Conservation (phyloP, 1,140 invertebrate species). For the Heterodera schachtii region DNA sequence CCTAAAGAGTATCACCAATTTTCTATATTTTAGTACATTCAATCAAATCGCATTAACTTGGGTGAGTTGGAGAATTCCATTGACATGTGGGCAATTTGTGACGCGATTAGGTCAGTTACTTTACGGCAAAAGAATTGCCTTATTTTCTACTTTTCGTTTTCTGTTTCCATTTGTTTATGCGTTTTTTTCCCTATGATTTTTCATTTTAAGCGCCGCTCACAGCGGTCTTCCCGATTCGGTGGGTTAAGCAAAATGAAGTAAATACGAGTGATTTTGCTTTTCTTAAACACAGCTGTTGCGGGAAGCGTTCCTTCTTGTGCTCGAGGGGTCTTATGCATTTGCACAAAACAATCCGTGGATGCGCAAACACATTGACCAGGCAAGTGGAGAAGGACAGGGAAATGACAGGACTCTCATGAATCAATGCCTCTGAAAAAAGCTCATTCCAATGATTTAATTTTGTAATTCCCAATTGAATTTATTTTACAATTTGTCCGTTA, state of each 20-base stretch:
- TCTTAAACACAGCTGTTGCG: conserved; percentile 10
- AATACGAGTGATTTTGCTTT: background rate
- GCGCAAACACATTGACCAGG: conserved; percentile 5
- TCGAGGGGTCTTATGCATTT: conserved; percentile 1
- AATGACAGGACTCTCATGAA: no score
- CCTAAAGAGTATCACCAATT: no score
- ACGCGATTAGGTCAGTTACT: conserved; percentile 24
- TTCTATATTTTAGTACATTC: conserved; percentile 21
- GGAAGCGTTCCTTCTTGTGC: conserved; percentile 19
- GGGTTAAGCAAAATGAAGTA: background rate
- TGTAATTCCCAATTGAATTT: background rate
- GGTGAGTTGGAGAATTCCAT: conserved; percentile 12
- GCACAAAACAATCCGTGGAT: conserved; percentile 26
- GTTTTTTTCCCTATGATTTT: background rate
- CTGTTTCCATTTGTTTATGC: background rate
- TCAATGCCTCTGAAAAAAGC: background rate
- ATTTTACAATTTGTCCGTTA: background rate
- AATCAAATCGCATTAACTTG: conserved; percentile 15
- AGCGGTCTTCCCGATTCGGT: conserved; percentile 32
- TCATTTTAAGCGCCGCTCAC: conserved; percentile 21
- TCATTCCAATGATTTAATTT: no score
- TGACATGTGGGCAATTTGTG: conserved; percentile 31
- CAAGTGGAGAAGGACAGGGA: no score
- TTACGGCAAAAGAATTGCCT: no score
- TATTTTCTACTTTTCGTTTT: no score